Conservation (phyloP, 2,888 invertebrate species). For the Matsumyia berberina region DNA sequence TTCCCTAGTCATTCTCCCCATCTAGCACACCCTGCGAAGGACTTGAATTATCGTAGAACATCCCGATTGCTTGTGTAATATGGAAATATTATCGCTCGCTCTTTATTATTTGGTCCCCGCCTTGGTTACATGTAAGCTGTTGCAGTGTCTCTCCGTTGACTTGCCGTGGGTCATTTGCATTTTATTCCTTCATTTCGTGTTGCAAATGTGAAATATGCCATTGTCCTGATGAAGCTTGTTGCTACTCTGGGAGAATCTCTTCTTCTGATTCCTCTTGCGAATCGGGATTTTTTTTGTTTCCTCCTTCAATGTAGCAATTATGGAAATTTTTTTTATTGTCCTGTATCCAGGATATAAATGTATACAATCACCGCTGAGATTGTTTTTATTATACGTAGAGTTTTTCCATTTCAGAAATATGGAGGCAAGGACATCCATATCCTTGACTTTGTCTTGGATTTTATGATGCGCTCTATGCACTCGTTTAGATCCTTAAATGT, state of each 20-base stretch:
- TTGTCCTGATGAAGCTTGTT: conserved; percentile 23
- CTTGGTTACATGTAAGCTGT: background rate
- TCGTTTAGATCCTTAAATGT: conserved; percentile 29
- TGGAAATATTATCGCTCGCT: conserved; percentile 50
- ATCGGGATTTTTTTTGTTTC: conserved; percentile 3
- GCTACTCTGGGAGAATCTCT: background rate
- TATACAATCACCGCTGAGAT: conserved; percentile 39
- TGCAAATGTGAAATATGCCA: conserved; percentile 36
- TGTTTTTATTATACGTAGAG: conserved; percentile 32
- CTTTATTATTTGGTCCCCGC: conserved; percentile 30
- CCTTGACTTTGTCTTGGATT: conserved; percentile 10
- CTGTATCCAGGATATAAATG: background rate
- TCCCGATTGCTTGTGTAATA: conserved; percentile 36
- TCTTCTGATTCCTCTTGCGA: background rate
- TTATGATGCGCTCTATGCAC: conserved; percentile 29
- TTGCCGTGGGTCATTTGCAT: conserved; percentile 38
- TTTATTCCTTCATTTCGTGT: conserved; percentile 36
- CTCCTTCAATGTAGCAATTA: conserved; percentile 42
- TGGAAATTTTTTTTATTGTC: conserved; percentile 45
- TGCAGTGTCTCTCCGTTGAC: conserved; percentile 2
- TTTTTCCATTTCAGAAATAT: background rate
- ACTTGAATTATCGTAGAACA: conserved; percentile 12
- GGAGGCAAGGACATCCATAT: conserved; percentile 4
- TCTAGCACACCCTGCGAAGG: background rate
- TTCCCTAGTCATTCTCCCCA: background rate